Evolutionary conservation across 92 coral and sea anemone species (phyloP), one percentile per base, ranked within the genome.

Genomic region (Epizoanthus rinbou): DNA sequence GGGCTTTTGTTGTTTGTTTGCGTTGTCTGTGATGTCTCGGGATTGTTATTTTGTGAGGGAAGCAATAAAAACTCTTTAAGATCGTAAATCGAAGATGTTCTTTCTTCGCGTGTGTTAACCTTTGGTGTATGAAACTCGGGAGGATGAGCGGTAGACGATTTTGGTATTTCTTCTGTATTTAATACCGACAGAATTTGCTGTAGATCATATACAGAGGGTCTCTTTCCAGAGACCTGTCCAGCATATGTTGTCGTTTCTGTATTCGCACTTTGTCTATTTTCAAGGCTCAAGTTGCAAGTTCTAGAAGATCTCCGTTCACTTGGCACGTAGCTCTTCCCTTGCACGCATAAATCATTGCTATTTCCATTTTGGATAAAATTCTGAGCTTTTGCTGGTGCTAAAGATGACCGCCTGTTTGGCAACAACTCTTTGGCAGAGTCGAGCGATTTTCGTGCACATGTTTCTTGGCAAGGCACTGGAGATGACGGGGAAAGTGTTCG

Each of bases 281-380:
- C 79, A 50, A 37, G 18, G 45, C 28, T 3, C 16, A 45, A 28
- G 3, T 41, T 57, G 9, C 72, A 1, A 17, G 35, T 16, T 14
- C 52, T n/a, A 23, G 79, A 25, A 5, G 22, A 14, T 13, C 28
- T 21, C 50, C 90, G 60, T 70, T 89, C 93, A 37, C 59, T 81
- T 18, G 79, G 91, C 3, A 87, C 85, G 45, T 90, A 93, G 43
- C 76, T 73, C 82, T 89, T 93, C 18, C 97, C 97, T 69, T 93
- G 85, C 37, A 93, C 83, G 62, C 84, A 82, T 19, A 93, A 71
- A 19, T 31, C 57, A 9, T 53, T 79, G 24, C 31, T 65, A 17
- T 79, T 78, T 18, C 79, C 88, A 57, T 13, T 19, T 35, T 66
- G 57, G 11, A 79, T 18, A 15, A 90, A 74, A 43, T 81, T 76